These are phyloP conservation scores for Brachirus orientalis DNA, from an alignment of 2,113 vertebrate genomes.

Conservation along the genomic window DNA sequence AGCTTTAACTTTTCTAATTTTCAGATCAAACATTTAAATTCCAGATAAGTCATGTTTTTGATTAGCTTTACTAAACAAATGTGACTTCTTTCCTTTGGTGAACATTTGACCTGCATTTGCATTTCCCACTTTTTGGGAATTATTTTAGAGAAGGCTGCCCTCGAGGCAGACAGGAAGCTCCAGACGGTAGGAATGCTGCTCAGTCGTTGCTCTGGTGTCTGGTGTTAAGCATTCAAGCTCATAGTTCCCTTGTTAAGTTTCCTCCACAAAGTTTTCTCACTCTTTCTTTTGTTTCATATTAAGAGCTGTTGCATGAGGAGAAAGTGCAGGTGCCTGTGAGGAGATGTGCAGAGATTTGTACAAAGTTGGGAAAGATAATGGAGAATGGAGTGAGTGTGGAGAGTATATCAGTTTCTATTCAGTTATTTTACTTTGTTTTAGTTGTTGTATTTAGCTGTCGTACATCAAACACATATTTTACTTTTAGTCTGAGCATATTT, in stretches of 20 bases:
- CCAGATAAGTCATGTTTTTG: constrained; percentile 32
- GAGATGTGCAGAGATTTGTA: constrained; percentile 36
- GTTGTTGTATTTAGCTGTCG: constrained; percentile 14
- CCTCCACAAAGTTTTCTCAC: constrained; percentile 58
- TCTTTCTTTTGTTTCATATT: constrained; percentile 25
- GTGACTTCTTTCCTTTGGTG: constrained; percentile 51
- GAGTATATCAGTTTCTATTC: constrained; percentile 33
- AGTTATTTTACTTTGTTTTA: constrained; percentile 29
- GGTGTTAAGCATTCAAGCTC: constrained; percentile 56
- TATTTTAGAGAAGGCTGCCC: constrained; percentile 59
- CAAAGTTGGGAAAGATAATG: constrained; percentile 5
- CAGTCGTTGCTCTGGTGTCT: constrained; percentile 57
- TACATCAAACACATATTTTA: constrained; percentile 14
- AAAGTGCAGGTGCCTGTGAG: constrained; percentile 50
- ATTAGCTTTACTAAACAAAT: constrained; percentile 46
- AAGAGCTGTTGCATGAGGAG: constrained; percentile 68
- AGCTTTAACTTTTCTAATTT: constrained; percentile 1
- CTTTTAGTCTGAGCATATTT: constrained; percentile 10
- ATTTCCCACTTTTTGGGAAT: constrained; percentile 62
- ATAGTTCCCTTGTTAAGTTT: constrained; percentile 67
- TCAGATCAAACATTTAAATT: constrained; percentile 5
- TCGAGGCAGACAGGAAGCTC: constrained; percentile 45
- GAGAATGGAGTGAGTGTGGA: constrained; percentile 41
- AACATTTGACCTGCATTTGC: constrained; percentile 68
- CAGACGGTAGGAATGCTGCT: constrained; percentile 73